Evolutionary conservation across 1,140 invertebrate species (phyloP), one percentile per base, ranked within the genome.

Genomic region (Drosophila ercepeae): DNA sequence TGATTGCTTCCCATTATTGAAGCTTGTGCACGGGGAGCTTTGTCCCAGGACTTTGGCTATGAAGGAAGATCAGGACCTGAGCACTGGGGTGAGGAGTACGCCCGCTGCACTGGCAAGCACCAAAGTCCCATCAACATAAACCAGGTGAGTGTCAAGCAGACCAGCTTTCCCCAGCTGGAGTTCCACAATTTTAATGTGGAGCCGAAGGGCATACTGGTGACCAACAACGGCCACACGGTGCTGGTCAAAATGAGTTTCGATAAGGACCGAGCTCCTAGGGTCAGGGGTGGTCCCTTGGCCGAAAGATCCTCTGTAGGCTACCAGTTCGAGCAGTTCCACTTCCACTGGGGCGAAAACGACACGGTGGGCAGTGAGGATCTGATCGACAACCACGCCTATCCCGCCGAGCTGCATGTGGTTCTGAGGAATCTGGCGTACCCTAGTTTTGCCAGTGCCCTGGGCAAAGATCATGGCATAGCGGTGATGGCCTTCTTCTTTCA

Each of bases 401-500:
- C 96, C 1, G 94, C 96, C 92, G 95, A 98, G 91, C 91, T 97
- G 3, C 97, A 98, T 91, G 95, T 97, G 83, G 97, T 98, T 0
- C 95, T 98, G 89, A 97, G 94, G 82, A 97, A 97, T 79, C 92
- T 93, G 39, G 92, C 93, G 9, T 98, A 97, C 79, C 92, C 91
- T 1, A 92, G 92, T 18, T 93, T 95, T 18, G 78, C 86, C 0
- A 92, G 94, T 42, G 96, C 97, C 0, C 72, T 95, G 3, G 92
- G 93, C 21, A 92, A 95, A 75, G 74, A 91, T 0, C 94, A 97
- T 78, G 97, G 97, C 0, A 91, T 98, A 13, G 93, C 94, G 1
- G 97, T 98, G 0, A 90, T 98, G n/a, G 96, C 96, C 0, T 96
- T 97, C 75, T 96, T 98, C 59, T 95, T 96, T 70, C 93, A 96